Conservation (phyloP, 2,888 invertebrate species). For the Campoplex capitator region DNA sequence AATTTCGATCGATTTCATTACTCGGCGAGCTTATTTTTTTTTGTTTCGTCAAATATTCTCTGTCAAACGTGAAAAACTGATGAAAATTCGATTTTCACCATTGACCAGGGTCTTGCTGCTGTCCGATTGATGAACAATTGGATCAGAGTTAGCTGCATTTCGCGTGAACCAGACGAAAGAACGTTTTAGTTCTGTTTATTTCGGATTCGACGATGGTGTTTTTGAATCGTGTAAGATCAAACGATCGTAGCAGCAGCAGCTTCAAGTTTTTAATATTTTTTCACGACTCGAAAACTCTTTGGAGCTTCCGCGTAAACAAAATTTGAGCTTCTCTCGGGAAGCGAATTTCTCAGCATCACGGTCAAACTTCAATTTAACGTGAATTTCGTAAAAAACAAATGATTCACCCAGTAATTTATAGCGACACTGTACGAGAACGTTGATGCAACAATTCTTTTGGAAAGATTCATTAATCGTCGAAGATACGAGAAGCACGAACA, state of each 20-base stretch:
- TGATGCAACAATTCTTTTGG: neutral
- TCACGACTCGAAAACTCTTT: neutral
- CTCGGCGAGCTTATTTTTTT: neutral
- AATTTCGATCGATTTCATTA: neutral
- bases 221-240: neutral
- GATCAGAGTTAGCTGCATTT: neutral
- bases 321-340: neutral
- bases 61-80: neutral
- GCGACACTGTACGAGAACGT: neutral
- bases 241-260: neutral
- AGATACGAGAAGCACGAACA: constrained; percentile 3
- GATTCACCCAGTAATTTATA: neutral
- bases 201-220: neutral
- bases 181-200: neutral
- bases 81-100: constrained; percentile 2
- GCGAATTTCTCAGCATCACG: neutral
- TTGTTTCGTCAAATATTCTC: constrained; percentile 24
- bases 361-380: neutral
- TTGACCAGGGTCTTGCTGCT: neutral
- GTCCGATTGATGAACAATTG: constrained; percentile 10
- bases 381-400: neutral
- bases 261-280: neutral
- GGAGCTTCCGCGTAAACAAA: neutral
- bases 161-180: neutral
- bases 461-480: neutral